These are phyloP conservation scores for Sebastes trivittatus DNA, from an alignment of 2,797 vertebrate genomes.

Conservation along the genomic window DNA sequence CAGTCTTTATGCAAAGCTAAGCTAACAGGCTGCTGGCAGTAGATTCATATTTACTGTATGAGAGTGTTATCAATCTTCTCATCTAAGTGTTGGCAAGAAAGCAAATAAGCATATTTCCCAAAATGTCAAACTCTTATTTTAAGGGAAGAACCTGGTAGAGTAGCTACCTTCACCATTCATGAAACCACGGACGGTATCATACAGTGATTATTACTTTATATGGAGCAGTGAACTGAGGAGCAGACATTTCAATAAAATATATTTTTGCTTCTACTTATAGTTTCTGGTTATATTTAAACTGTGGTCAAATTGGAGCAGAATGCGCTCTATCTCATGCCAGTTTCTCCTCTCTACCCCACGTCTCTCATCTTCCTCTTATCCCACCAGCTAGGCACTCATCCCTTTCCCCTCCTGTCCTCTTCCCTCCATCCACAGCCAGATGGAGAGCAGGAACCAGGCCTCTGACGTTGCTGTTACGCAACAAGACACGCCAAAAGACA, in stretches of 20 bases:
- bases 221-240: neutral
- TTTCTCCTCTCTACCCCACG: neutral
- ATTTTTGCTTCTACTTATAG: slow-evolving; percentile 1
- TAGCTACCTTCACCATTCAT: neutral
- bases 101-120: neutral
- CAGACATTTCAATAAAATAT: neutral
- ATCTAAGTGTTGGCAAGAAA: neutral
- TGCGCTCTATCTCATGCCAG: slow-evolving; percentile 2
- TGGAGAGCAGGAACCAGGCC: slow-evolving; percentile 19
- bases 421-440: slow-evolving; percentile 22
- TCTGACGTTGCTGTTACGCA: slow-evolving; percentile 40
- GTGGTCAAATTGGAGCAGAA: slow-evolving; percentile 5
- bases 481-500: neutral
- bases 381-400: neutral
- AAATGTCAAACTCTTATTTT: neutral
- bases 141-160: neutral
- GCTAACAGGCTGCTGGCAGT: neutral
- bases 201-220: neutral
- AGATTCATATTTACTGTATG: neutral
- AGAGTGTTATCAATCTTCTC: no score
- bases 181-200: neutral
- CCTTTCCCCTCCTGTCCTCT: neutral
- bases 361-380: slow-evolving; percentile 19
- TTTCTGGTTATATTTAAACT: slow-evolving; percentile 10
- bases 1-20: neutral